phyloP scores from a whole-genome alignment of 2,888 invertebrate species.

The Drosophila siamana region DNA sequence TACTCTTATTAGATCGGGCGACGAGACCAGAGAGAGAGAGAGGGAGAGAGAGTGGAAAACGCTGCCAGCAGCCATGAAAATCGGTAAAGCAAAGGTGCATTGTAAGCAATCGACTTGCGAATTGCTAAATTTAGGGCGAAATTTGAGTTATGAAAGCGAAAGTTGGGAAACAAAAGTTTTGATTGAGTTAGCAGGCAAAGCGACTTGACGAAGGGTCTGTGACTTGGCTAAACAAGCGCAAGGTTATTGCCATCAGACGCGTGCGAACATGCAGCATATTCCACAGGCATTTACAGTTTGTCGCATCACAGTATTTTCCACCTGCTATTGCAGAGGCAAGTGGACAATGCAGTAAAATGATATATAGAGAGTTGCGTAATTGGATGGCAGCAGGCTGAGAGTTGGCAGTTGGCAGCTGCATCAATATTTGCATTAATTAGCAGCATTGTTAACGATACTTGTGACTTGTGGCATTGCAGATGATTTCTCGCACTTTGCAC shows the following conservation, averaged over 20 bases:
- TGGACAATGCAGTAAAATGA: not conserved
- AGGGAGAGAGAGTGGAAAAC: too few species aligned
- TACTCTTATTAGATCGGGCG: not conserved
- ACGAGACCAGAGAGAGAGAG: too few species aligned
- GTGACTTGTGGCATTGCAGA: constrained; percentile 64
- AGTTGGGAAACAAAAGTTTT: constrained; percentile 14
- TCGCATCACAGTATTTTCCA: not conserved
- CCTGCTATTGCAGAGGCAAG: not conserved
- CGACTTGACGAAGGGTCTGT: not conserved
- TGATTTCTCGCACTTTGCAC: constrained; percentile 76
- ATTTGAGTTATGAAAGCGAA: constrained; percentile 10
- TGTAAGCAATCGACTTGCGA: not conserved
- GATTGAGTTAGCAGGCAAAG: constrained; percentile 10
- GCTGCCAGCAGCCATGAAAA: not conserved
- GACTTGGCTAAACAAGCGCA: too few species aligned
- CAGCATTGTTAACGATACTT: constrained; percentile 27
- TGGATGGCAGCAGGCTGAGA: constrained; percentile 30
- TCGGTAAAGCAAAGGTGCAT: not conserved
- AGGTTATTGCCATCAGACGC: not conserved
- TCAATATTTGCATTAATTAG: constrained; percentile 65
- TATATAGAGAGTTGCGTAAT: constrained; percentile 25
- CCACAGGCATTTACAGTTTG: not conserved
- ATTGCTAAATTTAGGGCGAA: constrained; percentile 9
- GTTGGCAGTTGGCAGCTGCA: constrained; percentile 22
- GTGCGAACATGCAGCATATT: not conserved